A percentile compares a stretch with the other conserved stretches of the same genome.
phyloP scores from a whole-genome alignment of 2,888 invertebrate species.

The Mythimna lalbum region DNA sequence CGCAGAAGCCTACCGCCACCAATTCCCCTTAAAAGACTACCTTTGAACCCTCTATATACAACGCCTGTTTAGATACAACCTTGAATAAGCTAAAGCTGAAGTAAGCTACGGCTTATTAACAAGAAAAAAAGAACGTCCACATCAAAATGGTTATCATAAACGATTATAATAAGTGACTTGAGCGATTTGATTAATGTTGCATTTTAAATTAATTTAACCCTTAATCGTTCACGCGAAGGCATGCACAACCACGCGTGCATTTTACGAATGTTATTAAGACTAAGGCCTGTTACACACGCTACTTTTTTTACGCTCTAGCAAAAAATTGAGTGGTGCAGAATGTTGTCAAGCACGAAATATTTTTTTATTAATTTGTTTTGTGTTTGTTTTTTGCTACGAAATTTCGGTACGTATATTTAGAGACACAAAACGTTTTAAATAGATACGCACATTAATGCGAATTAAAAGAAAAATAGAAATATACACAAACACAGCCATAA shows the following conservation, averaged over 20 bases:
- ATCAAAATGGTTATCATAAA: conserved; percentile 5
- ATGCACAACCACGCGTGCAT: conserved; percentile 52
- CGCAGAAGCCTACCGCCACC: too few species aligned
- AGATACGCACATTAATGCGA: too few species aligned
- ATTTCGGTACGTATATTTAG: too few species aligned
- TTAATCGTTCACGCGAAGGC: conserved; percentile 47
- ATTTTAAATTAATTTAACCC: conserved; percentile 57
- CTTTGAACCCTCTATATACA: too few species aligned
- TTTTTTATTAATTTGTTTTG: too few species aligned
- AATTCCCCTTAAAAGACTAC: too few species aligned
- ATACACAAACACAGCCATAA: neutral
- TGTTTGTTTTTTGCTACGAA: neutral
- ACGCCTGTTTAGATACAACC: too few species aligned
- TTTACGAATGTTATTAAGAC: conserved; percentile 42
- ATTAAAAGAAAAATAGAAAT: too few species aligned
- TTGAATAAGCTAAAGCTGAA: too few species aligned
- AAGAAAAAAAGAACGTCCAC: neutral
- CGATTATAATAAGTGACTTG: conserved; percentile 4
- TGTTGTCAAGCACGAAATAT: conserved; percentile 20
- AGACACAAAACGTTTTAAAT: too few species aligned
- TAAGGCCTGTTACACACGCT: conserved; percentile 52
- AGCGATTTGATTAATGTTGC: conserved; percentile 42
- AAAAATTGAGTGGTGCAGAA: conserved; percentile 6
- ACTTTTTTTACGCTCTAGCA: conserved; percentile 20
- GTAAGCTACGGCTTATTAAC: neutral